Evolutionary conservation across 2,113 vertebrate genomes (phyloP).

Genomic region (Lanius ludovicianus): DNA sequence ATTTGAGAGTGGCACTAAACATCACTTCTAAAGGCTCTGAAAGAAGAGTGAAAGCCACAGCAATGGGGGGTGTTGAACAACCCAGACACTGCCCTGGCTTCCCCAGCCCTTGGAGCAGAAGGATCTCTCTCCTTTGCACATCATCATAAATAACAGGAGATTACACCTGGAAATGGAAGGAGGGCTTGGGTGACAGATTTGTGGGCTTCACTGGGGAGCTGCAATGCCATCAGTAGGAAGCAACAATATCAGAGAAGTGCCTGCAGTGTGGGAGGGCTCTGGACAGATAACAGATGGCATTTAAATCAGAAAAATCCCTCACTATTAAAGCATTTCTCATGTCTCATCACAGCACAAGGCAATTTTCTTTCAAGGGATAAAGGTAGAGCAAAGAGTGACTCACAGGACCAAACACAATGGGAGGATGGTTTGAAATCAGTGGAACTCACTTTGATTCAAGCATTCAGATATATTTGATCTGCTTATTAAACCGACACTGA

Average conservation of each 20-base stretch:
- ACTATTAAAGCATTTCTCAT: not conserved
- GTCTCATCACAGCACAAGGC: not conserved
- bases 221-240: not conserved
- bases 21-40: not conserved
- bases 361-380: not conserved
- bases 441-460: not conserved
- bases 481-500: constrained; percentile 14
- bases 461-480: constrained; percentile 13
- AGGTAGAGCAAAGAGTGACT: not conserved
- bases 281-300: not conserved
- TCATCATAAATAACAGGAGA: not conserved
- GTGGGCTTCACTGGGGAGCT: not conserved
- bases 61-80: not conserved
- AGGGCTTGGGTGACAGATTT: not conserved
- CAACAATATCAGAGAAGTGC: not conserved
- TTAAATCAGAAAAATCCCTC: not conserved
- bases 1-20: not conserved
- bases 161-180: not conserved
- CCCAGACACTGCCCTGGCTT: not conserved
- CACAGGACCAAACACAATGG: not conserved
- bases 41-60: not conserved
- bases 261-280: not conserved
- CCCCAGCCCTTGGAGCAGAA: not conserved
- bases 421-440: not conserved
- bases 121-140: not conserved